Evolutionary conservation across 2,113 vertebrate species (phyloP).

Genomic region (Cyprinodon brontotheroides): DNA sequence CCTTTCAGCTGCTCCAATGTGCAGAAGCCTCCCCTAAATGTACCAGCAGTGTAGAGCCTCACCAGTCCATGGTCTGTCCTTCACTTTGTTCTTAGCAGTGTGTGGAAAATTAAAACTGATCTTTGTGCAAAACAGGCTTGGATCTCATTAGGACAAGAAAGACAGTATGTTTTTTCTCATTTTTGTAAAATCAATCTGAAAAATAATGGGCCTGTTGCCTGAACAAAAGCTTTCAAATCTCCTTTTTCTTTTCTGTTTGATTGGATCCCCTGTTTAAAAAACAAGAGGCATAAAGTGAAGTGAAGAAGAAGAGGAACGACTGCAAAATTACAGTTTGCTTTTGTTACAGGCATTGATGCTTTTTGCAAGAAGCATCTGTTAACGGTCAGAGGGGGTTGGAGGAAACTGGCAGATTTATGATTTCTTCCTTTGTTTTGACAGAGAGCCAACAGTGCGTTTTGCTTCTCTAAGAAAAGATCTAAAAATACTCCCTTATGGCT

Average conservation of each 20-base stretch:
- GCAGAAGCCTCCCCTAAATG: background rate
- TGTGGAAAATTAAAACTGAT: background rate
- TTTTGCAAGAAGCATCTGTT: constrained; percentile 14
- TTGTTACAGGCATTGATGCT: constrained; percentile 3
- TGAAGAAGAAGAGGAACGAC: background rate
- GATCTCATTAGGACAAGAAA: background rate
- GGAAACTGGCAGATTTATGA: constrained; percentile 11
- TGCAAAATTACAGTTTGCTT: constrained; percentile 1
- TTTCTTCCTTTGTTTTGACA: background rate
- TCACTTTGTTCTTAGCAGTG: background rate
- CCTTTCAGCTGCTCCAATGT: background rate
- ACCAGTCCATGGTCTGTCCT: background rate
- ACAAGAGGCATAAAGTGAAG: constrained; percentile 4
- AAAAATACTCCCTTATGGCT: background rate
- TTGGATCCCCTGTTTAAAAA: background rate
- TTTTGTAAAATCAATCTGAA: background rate
- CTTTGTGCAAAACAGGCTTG: background rate
- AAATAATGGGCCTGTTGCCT: too few relatives aligned
- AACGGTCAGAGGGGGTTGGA: constrained; percentile 8
- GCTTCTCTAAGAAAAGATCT: constrained; percentile 3
- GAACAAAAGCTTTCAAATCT: background rate
- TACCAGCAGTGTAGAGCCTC: background rate
- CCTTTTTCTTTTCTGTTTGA: background rate
- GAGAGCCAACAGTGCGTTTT: constrained; percentile 6
- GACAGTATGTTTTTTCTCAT: background rate